Conservation (phyloP, 2,797 vertebrate species). For the Euthynnus affinis region DNA sequence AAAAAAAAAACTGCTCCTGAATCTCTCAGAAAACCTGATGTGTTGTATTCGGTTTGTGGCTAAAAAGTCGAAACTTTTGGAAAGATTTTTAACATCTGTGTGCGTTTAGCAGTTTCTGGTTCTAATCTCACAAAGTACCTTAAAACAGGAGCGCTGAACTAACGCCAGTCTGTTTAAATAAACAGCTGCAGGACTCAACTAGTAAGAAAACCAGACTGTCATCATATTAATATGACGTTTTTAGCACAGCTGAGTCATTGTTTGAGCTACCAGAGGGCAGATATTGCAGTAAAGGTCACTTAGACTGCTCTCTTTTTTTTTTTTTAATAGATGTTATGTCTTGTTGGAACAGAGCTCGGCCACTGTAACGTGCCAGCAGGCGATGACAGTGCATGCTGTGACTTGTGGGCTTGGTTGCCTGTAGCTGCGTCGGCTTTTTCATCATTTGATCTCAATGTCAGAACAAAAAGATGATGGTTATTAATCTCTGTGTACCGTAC, state of each 20-base stretch:
- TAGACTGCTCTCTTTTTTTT: too few species aligned
- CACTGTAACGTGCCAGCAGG: not conserved
- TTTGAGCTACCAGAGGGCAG: not conserved
- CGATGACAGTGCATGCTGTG: not conserved
- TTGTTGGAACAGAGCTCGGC: not conserved
- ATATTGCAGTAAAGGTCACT: not conserved
- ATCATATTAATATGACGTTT: too few species aligned
- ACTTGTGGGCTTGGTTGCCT: not conserved
- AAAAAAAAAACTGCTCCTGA: too few species aligned
- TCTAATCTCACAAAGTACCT: not conserved
- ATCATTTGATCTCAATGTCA: not conserved
- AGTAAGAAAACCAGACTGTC: too few species aligned
- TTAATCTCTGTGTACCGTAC: too few species aligned
- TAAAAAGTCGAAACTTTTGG: too few species aligned
- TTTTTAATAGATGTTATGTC: not conserved
- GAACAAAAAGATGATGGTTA: not conserved
- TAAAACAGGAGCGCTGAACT: too few species aligned
- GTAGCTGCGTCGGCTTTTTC: not conserved
- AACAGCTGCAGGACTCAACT: too few species aligned
- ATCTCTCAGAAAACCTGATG: too few species aligned
- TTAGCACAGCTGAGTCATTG: not conserved
- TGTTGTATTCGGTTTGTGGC: too few species aligned
- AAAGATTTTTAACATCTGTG: not conserved
- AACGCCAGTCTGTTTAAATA: too few species aligned
- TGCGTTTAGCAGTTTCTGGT: not conserved